Base-by-base conservation (phyloP, 2,888 invertebrate species). In the Axea sp. region DNA sequence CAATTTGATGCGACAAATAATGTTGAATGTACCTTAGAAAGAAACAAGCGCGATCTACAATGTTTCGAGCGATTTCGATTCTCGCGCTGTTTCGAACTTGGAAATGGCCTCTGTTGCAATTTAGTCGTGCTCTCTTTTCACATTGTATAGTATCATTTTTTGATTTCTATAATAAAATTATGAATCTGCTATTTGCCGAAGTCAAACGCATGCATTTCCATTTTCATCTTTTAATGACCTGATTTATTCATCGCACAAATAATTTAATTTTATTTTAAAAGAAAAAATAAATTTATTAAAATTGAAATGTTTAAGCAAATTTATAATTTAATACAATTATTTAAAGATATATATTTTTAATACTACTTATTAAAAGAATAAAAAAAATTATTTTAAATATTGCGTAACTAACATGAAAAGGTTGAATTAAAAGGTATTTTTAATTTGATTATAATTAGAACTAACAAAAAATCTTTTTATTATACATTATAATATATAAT, bases 111-210 rank as follows among this genome's bases (percentile, higher is more conserved):
- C 62, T 41, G 72, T 65, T 65, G 72, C 72, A 72, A 65, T 65
- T 72, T 72, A 65, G 14, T 59, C 49, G 71, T 65, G 72, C 65
- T 73, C 73, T 67, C 59, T 73, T 71, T 73, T 55, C 65, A 59
- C 65, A 73, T 65, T 73, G 73, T 73, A 73, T 73, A 73, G 59
- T 60, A 73, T 65, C 59, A 67, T 47, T 43, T 33, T 67, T 67
- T 67, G 45, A 73, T 73, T 73, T 73, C 59, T 53, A 67, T 8
- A 73, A 73, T 65, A 72, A 72, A 72, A 72, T 65, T 49, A 45
- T 64, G 35, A 72, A 51, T 65, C 62, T 55, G 69, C 72, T 65
- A 72, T 65, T 33, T 65, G 65, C 65, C 51, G 59, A 65, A 72
- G 35, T 39, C 49, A 59, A 72, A 43, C 19, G 3, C 31, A 59